Evolutionary conservation across 2,797 vertebrate genomes (phyloP).

Genomic region (Myoxocephalus aenaeus): DNA sequence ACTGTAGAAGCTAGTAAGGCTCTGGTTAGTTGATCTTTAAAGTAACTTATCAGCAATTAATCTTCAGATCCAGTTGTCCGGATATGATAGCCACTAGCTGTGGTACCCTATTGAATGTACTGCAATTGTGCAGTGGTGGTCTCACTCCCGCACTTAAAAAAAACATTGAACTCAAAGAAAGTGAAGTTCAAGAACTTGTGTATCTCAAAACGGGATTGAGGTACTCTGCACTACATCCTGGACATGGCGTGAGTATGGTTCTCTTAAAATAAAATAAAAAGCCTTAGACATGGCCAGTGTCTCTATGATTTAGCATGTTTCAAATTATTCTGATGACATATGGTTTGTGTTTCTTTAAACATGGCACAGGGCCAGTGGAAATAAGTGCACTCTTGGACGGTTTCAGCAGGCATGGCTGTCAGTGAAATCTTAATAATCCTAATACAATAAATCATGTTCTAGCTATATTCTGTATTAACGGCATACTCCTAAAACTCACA

Average conservation of each 20-base stretch:
- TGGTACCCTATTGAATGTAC: not conserved
- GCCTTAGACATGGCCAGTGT: not conserved
- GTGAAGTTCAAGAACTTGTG: not conserved
- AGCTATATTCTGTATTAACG: not conserved
- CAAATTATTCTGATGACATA: no score
- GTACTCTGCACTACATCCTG: not conserved
- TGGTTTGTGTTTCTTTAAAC: no score
- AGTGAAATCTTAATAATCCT: not conserved
- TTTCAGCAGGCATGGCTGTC: no score
- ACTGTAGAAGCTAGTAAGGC: not conserved
- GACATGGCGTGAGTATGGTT: not conserved
- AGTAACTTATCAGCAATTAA: not conserved
- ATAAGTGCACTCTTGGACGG: no score
- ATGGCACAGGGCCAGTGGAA: no score
- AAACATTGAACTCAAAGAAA: not conserved
- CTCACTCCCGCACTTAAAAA: not conserved
- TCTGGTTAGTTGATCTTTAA: not conserved
- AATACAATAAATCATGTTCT: not conserved
- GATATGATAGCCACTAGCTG: not conserved
- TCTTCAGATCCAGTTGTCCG: not conserved
- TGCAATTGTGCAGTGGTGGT: not conserved
- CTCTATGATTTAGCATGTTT: no score
- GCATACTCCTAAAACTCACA: not conserved
- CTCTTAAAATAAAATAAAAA: not conserved
- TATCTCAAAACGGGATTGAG: not conserved